A percentile compares a stretch with the other conserved stretches of the same genome.
These are phyloP conservation scores for Phrynocephalus guinanensis DNA, from an alignment of 2,797 vertebrate species.

Conservation along the genomic window DNA sequence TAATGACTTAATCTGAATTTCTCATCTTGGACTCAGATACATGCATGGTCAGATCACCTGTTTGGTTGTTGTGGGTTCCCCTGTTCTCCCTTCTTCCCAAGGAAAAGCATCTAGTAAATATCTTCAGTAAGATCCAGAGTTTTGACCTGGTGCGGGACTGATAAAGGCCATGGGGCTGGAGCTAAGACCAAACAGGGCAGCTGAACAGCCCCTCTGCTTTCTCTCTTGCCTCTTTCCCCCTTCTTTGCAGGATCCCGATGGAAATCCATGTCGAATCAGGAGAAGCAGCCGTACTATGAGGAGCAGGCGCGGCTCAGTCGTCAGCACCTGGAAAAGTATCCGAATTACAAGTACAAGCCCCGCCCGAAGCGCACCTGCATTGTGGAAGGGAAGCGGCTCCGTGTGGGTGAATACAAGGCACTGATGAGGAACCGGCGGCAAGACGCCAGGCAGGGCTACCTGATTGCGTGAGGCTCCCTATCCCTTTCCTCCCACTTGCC, in stretches of 20 bases:
- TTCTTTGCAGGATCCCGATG: conserved; percentile 87
- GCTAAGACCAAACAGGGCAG: fast-evolving
- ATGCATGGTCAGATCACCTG: neutral
- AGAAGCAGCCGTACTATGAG: conserved; percentile 98
- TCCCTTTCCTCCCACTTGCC: neutral
- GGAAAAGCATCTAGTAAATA: neutral
- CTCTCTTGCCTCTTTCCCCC: fast-evolving
- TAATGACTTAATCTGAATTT: neutral
- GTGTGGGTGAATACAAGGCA: conserved; percentile 98
- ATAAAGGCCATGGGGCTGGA: neutral
- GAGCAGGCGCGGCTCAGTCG: conserved; percentile 95
- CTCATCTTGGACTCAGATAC: neutral
- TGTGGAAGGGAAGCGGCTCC: conserved; percentile 92
- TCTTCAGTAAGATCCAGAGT: neutral
- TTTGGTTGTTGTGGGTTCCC: neutral
- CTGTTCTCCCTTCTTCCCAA: neutral
- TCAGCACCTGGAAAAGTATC: conserved; percentile 97
- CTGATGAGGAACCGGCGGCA: conserved; percentile 96
- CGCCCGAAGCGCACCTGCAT: conserved; percentile 98
- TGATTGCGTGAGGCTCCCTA: conserved; percentile 76
- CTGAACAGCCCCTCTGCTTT: too few species aligned
- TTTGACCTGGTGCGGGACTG: neutral
- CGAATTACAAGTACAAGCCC: conserved; percentile 97
- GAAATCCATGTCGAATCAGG: conserved; percentile 98
- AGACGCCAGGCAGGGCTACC: conserved; percentile 85